A percentile compares a stretch with the other conserved stretches of the same genome.
phyloP scores from a whole-genome alignment of 2,888 invertebrate genomes.

The Drosophila percnosoma region DNA sequence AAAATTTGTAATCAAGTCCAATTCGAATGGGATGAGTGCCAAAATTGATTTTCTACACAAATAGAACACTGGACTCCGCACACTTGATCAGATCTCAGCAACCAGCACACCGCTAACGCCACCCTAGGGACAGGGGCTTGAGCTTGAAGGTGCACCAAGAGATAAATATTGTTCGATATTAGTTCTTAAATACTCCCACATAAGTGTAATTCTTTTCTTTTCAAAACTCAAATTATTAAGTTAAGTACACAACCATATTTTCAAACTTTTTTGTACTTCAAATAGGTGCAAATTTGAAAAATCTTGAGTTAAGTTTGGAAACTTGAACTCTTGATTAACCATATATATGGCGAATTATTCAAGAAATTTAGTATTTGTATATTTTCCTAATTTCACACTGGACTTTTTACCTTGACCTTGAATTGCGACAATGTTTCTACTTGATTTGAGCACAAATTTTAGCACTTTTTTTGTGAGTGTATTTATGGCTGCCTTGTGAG shows the following conservation, averaged over 20 bases:
- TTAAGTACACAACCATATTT: background rate
- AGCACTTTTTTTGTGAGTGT: background rate
- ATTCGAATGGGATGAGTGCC: slow-evolving; percentile 14
- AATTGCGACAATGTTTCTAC: background rate
- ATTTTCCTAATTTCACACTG: background rate
- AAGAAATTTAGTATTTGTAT: background rate
- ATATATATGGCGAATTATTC: background rate
- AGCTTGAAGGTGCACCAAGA: slow-evolving; percentile 1
- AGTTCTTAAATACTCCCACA: background rate
- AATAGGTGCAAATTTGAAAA: background rate
- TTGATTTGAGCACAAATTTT: background rate
- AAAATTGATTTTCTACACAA: slow-evolving; percentile 55
- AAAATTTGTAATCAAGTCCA: background rate
- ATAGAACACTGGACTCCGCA: slow-evolving; percentile 34
- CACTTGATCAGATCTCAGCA: slow-evolving; percentile 17
- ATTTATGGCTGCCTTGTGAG: slow-evolving; percentile 1
- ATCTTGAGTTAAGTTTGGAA: background rate
- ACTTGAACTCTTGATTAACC: background rate
- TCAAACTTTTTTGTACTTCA: background rate
- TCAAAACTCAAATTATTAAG: background rate
- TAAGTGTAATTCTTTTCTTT: background rate
- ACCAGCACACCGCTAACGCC: background rate
- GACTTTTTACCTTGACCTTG: background rate
- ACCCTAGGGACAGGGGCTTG: background rate
- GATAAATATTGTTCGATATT: background rate